phyloP scores from a whole-genome alignment of 2,113 vertebrate species.

The Nesoenas mayeri region DNA sequence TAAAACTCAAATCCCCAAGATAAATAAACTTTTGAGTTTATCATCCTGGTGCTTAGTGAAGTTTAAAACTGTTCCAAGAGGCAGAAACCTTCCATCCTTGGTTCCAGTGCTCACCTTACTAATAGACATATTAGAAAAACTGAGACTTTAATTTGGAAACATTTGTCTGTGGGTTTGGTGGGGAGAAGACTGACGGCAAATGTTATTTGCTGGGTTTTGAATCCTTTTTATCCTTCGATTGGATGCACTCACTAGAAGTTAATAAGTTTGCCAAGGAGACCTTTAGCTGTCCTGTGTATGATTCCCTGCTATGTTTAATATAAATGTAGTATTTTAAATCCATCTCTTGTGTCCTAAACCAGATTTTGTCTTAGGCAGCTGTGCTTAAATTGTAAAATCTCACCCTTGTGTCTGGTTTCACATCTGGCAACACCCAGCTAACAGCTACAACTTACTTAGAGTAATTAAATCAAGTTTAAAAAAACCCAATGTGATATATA shows the following conservation, averaged over 20 bases:
- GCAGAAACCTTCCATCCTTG: not conserved
- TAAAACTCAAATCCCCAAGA: conserved; percentile 39
- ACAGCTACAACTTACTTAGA: conserved; percentile 69
- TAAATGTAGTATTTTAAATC: conserved; percentile 70
- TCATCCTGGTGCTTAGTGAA: not conserved
- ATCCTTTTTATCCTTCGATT: conserved; percentile 9
- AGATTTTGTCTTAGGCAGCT: conserved; percentile 75
- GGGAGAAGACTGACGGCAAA: not conserved
- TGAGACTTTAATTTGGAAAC: conserved; percentile 52
- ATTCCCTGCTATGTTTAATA: conserved; percentile 68
- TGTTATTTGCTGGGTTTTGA: not conserved
- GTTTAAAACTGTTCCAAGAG: not conserved
- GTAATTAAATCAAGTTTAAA: conserved; percentile 72
- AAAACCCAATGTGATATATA: conserved; percentile 38
- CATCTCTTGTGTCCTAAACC: conserved; percentile 65
- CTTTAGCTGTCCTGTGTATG: conserved; percentile 48
- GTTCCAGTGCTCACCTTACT: not conserved
- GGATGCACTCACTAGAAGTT: conserved; percentile 15
- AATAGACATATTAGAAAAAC: not conserved
- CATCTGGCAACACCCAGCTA: conserved; percentile 79
- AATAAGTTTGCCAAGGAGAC: conserved; percentile 48
- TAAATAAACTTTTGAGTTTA: conserved; percentile 40
- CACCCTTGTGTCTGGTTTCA: conserved; percentile 81
- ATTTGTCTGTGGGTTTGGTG: not conserved
- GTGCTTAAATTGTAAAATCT: conserved; percentile 79